These are phyloP conservation scores for Ptilonorhynchus violaceus DNA, from an alignment of 2,113 vertebrate genomes.

Conservation along the genomic window DNA sequence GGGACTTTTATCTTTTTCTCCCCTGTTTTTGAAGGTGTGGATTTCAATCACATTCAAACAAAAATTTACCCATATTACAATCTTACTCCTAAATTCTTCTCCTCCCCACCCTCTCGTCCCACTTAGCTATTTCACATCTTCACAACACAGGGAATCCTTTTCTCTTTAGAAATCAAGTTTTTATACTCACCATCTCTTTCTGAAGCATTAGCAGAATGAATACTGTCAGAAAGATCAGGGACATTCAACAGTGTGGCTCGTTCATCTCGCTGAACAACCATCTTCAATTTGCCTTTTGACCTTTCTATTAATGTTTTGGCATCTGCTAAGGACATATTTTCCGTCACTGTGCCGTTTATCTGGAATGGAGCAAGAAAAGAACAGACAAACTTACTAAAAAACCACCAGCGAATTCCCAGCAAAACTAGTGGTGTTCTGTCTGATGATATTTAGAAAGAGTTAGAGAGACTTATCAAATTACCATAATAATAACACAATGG, in stretches of 20 bases:
- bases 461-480: neutral
- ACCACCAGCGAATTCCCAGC: neutral
- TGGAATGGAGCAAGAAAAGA: conserved; percentile 62
- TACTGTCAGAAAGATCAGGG: conserved; percentile 95
- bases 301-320: conserved; percentile 98
- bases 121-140: neutral
- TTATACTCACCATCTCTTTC: conserved; percentile 91
- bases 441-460: neutral
- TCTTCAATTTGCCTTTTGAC: conserved; percentile 98
- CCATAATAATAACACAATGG: neutral
- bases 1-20: neutral
- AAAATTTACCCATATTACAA: neutral
- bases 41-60: neutral
- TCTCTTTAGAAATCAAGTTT: neutral
- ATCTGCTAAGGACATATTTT: conserved; percentile 98
- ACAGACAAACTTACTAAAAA: neutral
- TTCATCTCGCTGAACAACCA: conserved; percentile 98
- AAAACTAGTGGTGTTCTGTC: neutral
- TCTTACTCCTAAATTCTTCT: neutral
- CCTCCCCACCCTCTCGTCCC: neutral
- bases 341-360: conserved; percentile 99
- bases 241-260: conserved; percentile 93
- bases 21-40: neutral
- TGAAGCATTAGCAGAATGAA: conserved; percentile 95
- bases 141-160: neutral